Evolutionary conservation across 2,888 invertebrate species (phyloP).

Genomic region (Aporophyla lueneburgensis): DNA sequence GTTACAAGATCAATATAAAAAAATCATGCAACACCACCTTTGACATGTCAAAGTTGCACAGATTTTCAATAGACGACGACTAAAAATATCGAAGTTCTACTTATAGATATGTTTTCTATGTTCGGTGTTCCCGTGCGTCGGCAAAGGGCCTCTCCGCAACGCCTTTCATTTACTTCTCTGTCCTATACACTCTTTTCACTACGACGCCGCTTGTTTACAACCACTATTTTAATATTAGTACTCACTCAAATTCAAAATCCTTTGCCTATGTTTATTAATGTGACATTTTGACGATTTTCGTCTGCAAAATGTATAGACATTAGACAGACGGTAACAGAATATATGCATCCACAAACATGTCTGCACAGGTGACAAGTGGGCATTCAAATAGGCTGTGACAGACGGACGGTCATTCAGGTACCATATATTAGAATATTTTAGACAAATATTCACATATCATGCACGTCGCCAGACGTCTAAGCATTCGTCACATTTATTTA

Average conservation of each 20-base stretch:
- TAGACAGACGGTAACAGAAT: conserved; percentile 11
- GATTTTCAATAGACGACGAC: conserved; percentile 55
- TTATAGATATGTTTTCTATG: conserved; percentile 38
- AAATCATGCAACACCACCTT: conserved; percentile 52
- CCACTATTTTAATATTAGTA: conserved; percentile 59
- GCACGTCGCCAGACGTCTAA: conserved; percentile 33
- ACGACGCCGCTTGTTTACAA: conserved; percentile 38
- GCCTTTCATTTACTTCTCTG: conserved; percentile 65
- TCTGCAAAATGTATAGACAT: conserved; percentile 3
- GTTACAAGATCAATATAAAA: conserved; percentile 53
- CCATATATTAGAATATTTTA: conserved; percentile 56
- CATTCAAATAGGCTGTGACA: conserved; percentile 49
- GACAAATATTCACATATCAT: conserved; percentile 44
- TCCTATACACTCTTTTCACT: conserved; percentile 63
- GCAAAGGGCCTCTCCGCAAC: conserved; percentile 56
- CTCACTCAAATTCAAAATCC: conserved; percentile 29
- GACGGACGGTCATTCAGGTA: conserved; percentile 56
- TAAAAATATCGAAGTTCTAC: conserved; percentile 62
- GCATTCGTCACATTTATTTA: conserved; percentile 39
- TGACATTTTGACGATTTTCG: conserved; percentile 14
- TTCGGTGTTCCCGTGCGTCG: conserved; percentile 34
- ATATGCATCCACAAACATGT: conserved; percentile 23
- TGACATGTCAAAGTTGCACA: conserved; percentile 59
- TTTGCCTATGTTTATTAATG: conserved; percentile 23
- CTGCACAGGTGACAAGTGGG: conserved; percentile 48